phyloP scores from a whole-genome alignment of 1,140 invertebrate genomes.

The Hyles euphorbiae region DNA sequence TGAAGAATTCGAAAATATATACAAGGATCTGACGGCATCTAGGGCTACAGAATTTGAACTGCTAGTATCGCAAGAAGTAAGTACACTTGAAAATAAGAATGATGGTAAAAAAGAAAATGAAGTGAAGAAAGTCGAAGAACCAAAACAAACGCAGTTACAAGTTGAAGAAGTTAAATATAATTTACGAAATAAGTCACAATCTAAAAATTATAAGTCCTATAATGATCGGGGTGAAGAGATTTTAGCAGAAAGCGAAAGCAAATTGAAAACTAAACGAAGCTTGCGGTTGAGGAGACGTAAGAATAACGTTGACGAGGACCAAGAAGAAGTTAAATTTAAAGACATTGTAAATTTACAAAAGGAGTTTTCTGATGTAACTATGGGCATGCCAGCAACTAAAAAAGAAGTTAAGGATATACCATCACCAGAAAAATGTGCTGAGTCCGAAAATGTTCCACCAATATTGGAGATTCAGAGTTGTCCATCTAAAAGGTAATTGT shows the following conservation, averaged over 20 bases:
- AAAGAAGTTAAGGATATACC: conserved; percentile 45
- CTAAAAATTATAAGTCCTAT: neutral
- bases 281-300: conserved; percentile 32
- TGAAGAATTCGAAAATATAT: conserved; percentile 59
- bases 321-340: conserved; percentile 37
- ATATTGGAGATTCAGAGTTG: conserved; percentile 48
- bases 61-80: conserved; percentile 34
- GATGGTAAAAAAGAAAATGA: conserved; percentile 16
- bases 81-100: conserved; percentile 9
- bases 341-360: conserved; percentile 56
- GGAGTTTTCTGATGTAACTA: conserved; percentile 55
- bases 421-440: conserved; percentile 39
- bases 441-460: conserved; percentile 48
- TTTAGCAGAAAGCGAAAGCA: conserved; percentile 14
- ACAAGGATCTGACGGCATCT: conserved; percentile 42
- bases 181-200: conserved; percentile 31
- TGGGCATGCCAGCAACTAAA: conserved; percentile 36
- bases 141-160: neutral
- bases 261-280: conserved; percentile 22
- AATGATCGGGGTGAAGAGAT: neutral
- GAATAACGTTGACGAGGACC: conserved; percentile 27
- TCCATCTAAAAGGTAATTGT: conserved; percentile 58
- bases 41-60: conserved; percentile 56
- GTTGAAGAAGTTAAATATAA: conserved; percentile 43
- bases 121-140: conserved; percentile 1